Conservation (phyloP, 2,113 vertebrate species). For the Azemiops feae region DNA sequence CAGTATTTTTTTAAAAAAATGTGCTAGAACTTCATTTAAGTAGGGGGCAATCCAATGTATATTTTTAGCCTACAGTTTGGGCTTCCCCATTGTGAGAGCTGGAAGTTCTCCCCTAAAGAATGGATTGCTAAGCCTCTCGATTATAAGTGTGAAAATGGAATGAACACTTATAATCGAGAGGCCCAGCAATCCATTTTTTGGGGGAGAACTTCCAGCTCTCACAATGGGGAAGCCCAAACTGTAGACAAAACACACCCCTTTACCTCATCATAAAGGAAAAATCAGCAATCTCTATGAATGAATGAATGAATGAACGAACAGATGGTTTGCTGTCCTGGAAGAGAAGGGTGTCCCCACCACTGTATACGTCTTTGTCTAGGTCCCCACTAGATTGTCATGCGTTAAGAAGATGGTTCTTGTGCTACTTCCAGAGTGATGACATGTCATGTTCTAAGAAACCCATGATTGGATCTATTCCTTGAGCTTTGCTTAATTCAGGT, state of each 20-base stretch:
- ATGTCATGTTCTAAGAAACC: neutral
- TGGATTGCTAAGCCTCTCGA: neutral
- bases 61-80: neutral
- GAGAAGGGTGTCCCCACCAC: neutral
- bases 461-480: neutral
- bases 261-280: neutral
- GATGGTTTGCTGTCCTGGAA: neutral
- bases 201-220: neutral
- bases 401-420: neutral
- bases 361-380: neutral
- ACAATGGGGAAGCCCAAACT: neutral
- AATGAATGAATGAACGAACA: too few species aligned
- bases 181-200: neutral
- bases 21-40: neutral
- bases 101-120: neutral
- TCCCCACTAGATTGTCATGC: neutral
- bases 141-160: neutral
- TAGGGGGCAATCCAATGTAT: neutral
- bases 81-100: neutral
- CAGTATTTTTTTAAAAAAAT: neutral
- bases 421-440: neutral
- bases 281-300: neutral
- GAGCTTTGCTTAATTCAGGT: too few species aligned
- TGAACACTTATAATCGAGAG: neutral
- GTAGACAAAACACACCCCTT: neutral